A percentile compares a stretch with the other conserved stretches of the same genome.
Evolutionary conservation across 2,888 invertebrate genomes (phyloP).

Genomic region (Lissonota sp.): DNA sequence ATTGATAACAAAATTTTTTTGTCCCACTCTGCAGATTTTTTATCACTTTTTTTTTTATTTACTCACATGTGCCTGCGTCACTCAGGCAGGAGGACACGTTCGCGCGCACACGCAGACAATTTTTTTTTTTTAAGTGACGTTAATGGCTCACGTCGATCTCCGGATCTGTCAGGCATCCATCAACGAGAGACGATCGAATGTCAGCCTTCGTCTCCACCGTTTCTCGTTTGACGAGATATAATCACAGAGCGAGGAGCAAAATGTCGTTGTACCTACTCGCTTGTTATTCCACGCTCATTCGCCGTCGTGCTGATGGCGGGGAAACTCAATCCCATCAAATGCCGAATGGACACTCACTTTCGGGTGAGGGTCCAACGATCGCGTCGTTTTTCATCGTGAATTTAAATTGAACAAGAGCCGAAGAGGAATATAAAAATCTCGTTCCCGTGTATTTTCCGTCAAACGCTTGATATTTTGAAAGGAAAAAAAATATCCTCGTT

Average conservation of each 20-base stretch:
- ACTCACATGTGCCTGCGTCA: too few relatives aligned
- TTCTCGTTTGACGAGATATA: conserved; percentile 48
- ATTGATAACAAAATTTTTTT: too few relatives aligned
- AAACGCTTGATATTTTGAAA: too few relatives aligned
- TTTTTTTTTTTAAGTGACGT: conserved; percentile 35
- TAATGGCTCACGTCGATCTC: conserved; percentile 53
- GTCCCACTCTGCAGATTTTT: too few relatives aligned
- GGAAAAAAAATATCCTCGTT: too few relatives aligned
- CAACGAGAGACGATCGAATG: conserved; percentile 53
- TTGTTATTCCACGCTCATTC: conserved; percentile 46
- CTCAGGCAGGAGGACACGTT: too few relatives aligned
- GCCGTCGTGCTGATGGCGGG: conserved; percentile 22
- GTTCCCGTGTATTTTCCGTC: too few relatives aligned
- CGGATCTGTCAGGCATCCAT: conserved; percentile 39
- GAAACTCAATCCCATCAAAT: conserved; percentile 30
- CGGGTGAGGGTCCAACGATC: conserved; percentile 50
- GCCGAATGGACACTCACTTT: conserved; percentile 62
- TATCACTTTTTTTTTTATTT: too few relatives aligned
- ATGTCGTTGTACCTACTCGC: conserved; percentile 41
- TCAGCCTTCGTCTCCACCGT: conserved; percentile 55
- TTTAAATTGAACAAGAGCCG: too few relatives aligned
- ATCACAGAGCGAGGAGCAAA: conserved; percentile 41
- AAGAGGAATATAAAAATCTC: too few relatives aligned
- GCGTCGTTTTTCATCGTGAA: background rate
- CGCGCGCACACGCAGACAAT: background rate